Base-by-base conservation (phyloP, 2,888 invertebrate species). In the Spodoptera littoralis region DNA sequence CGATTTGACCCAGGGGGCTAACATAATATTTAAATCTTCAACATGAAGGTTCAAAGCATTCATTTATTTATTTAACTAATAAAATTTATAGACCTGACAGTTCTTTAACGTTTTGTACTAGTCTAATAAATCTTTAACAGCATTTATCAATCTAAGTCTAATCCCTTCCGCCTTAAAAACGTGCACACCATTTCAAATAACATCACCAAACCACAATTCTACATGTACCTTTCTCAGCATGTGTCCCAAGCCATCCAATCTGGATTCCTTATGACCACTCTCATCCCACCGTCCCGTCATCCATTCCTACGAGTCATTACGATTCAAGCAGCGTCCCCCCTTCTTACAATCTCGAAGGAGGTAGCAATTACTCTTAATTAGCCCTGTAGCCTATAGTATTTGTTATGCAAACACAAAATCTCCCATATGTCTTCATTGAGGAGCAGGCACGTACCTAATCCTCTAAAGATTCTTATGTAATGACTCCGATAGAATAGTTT, bases 341-440 rank as follows among this genome's bases (percentile, higher is more conserved):
- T 76, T 76, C 73, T 73, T 70, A 62, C 56, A 68, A 75, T 76
- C 83, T 80, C 82, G 60, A 77, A 84, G 85, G 84, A 84, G 81
- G 76, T 79, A 77, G 87, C 90, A 90, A 91, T 92, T 90, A 92
- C 86, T 91, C 90, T 88, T 88, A 90, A 92, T 92, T 91, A 90
- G 83, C 77, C 73, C 73, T 78, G 78, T 83, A 80, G 85, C 79
- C 83, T 68, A 82, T 82, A 77, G 82, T 82, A 84, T 89, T 89
- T 90, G 88, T 87, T 87, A 90, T 89, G 88, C 90, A 90, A 88
- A 88, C 84, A 84, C 76, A 72, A 79, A 83, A 76, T 82, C 83
- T 75, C 68, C 86, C 83, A 89, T 89, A 82, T 78, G 86, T 90
- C 90, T 90, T 89, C 88, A 88, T 90, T 90, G 77, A 63, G 60